Base-by-base conservation (phyloP, 2,888 invertebrate species). In the Drosophila merina region DNA sequence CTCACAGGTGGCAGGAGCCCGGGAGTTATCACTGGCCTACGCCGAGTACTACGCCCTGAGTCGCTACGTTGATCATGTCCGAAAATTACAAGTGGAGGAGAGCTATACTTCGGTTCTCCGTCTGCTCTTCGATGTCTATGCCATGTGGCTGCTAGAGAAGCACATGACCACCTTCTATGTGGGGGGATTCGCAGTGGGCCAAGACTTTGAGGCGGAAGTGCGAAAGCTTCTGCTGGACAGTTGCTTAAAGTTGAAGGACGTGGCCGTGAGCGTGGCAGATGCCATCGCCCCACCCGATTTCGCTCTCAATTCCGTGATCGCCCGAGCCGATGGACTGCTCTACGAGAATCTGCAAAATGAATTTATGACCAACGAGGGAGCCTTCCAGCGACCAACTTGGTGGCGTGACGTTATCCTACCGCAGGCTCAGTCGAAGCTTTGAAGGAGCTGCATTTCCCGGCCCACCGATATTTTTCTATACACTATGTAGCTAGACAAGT, bases 261-360 rank as follows among this genome's bases (percentile, higher is more conserved):
- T 97, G 40, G 93, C 96, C 0, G 94, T 98, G 0, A 92, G 94
- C 1, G 93, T 98, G 2, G 96, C 95, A 2, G 98, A 98, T 90
- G 96, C 96, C 30, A 93, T 98, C 28, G 96, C 98, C 3, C 97
- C 97, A 0, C 96, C 98, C 0, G 98, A 98, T 92, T 97, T 96
- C 90, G 94, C 97, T 36, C 92, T 98, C 10, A 96, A 97, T 91
- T 98, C 98, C 28, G 95, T 96, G 36, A 93, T 98, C 14, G 98
- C 96, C 55, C 94, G 93, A 87, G 95, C 97, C 30, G 96, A 98
- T 92, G 98, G 98, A 72, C 69, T 90, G 28, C 77, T 91, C 52
- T 96, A 80, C 90, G 95, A 96, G 90, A 94, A 96, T 89, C 92
- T 96, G 12, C 95, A 96, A 89, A 93, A 93, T 69, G 93, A 94